Evolutionary conservation across 2,888 invertebrate genomes (phyloP), one percentile per base, ranked within the genome.

Genomic region (Pseudoips prasinana): DNA sequence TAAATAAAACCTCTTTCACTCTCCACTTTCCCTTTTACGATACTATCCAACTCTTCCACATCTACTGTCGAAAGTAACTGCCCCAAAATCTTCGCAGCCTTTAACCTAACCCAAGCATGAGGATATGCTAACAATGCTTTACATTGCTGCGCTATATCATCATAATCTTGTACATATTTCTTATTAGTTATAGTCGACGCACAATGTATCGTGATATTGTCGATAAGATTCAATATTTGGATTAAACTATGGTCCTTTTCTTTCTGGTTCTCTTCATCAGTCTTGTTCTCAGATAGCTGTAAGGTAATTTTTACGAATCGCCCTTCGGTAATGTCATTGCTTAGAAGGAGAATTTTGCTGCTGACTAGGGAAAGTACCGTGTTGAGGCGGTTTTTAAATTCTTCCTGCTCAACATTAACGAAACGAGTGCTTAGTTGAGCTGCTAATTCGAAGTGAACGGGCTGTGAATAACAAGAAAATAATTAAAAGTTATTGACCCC

Each of bases 61-160:
- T 94, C 91, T 26, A 93, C 90, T 0, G 90, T 77, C 0, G 91
- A 85, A 33, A 98, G 80, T 29, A 97, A 88, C 26, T 92, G 90
- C 0, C 94, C 94, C 24, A 97, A 76, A 43, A 96, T 90, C 70
- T 96, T 95, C 0, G 93, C 91, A 0, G 96, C 91, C 37, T 92
- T 91, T 25, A 96, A 82, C 33, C 97, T 91, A 0, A 98, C 95
- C 97, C 97, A 97, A 18, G 92, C 90, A 68, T 98, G 97, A 7
- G 95, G 94, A 73, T 98, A 93, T 0, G 91, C 92, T 8, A 98
- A 71, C 24, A 96, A 90, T 8, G 87, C 89, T 73, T 95, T 94
- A 55, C 92, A 91, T 62, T 92, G 90, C 65, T 92, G 92, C 30
- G 90, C 89, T 57, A 94, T 75, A 39, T 90, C 90, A 40, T 94